phyloP scores from a whole-genome alignment of 2,113 vertebrate genomes.

The Coracopsis vasa region DNA sequence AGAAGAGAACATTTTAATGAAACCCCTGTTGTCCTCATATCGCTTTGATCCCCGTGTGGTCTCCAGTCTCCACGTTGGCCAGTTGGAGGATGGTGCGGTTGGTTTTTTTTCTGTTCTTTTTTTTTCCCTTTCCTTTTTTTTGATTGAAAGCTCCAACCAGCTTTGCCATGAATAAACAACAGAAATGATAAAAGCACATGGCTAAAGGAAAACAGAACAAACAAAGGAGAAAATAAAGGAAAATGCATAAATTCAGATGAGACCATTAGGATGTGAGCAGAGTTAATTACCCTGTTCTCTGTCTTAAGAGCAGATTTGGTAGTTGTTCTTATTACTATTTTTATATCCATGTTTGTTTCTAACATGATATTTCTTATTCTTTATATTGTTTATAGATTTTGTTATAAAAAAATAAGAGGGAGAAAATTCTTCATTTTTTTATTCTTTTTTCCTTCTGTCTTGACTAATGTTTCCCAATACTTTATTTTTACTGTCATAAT shows the following conservation, averaged over 20 bases:
- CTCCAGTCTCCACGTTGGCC: slow-evolving; percentile 77
- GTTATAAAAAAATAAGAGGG: background rate
- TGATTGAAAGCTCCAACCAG: slow-evolving; percentile 73
- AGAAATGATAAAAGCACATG: slow-evolving; percentile 57
- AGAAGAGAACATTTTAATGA: slow-evolving; percentile 87
- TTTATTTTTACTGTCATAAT: slow-evolving; percentile 66
- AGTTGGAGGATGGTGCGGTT: slow-evolving; percentile 75
- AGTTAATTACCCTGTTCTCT: slow-evolving; percentile 67
- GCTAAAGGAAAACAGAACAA: slow-evolving; percentile 69
- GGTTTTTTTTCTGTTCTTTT: background rate
- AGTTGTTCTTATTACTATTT: background rate
- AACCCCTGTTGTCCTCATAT: slow-evolving; percentile 88
- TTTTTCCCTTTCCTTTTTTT: background rate
- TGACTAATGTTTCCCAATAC: slow-evolving; percentile 47
- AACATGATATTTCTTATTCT: slow-evolving; percentile 44
- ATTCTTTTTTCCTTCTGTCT: slow-evolving; percentile 38
- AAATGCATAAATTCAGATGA: slow-evolving; percentile 70
- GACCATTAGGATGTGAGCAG: background rate
- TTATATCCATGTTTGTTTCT: background rate
- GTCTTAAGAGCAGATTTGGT: background rate
- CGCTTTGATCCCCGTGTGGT: slow-evolving; percentile 86
- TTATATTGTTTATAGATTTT: slow-evolving; percentile 48
- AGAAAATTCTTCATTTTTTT: background rate
- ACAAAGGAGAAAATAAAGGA: slow-evolving; percentile 71
- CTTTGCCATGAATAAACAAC: slow-evolving; percentile 78